Conservation (phyloP, 2,113 vertebrate genomes). For the Azemiops feae region DNA sequence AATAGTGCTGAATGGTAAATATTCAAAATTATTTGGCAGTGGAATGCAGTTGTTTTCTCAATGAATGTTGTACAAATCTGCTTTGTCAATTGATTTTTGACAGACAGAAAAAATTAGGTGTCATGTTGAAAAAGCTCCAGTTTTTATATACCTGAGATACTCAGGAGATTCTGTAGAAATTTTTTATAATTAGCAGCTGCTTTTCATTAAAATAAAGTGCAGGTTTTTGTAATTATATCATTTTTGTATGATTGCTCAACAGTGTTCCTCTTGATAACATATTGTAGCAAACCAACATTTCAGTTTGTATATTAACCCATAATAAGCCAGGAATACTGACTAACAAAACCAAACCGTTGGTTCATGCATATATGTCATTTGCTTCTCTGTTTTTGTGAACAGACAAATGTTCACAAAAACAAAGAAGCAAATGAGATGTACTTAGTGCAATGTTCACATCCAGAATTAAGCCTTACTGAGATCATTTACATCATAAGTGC, state of each 20-base stretch:
- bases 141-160: conserved; percentile 27
- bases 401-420: neutral
- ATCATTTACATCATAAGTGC: neutral
- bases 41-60: conserved; percentile 52
- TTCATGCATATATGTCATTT: neutral
- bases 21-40: conserved; percentile 40
- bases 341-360: neutral
- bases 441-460: neutral
- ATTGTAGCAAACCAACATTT: conserved; percentile 42
- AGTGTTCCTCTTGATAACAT: conserved; percentile 45
- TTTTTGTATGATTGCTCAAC: conserved; percentile 57
- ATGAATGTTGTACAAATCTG: conserved; percentile 51
- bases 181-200: conserved; percentile 54
- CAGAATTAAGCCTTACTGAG: neutral
- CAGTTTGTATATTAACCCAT: neutral
- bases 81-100: conserved; percentile 57
- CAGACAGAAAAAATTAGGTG: conserved; percentile 62
- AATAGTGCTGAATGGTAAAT: conserved; percentile 47
- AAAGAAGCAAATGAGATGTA: neutral
- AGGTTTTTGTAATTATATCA: conserved; percentile 57
- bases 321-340: neutral
- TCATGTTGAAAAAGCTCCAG: conserved; percentile 58
- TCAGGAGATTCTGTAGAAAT: conserved; percentile 43
- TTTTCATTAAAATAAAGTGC: conserved; percentile 65
- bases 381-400: neutral